Evolutionary conservation across 2,113 vertebrate species (phyloP), one percentile per base, ranked within the genome.

Genomic region (Colius striatus): DNA sequence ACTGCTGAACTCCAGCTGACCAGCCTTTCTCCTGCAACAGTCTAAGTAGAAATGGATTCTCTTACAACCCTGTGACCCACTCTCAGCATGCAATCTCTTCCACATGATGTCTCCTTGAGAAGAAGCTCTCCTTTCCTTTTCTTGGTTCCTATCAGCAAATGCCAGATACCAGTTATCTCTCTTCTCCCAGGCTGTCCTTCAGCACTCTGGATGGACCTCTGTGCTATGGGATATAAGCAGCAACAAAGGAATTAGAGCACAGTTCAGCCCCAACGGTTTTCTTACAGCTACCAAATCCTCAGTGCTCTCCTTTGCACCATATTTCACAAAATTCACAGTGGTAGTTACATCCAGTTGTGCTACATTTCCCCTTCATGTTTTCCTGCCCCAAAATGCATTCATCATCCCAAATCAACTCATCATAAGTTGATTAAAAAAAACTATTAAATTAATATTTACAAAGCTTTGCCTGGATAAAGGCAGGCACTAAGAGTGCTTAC

Each of bases 131-230:
- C n/a, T 65, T 76, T 43, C n/a, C 29, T 80, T 80, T 85, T 54
- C 71, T 88, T 60, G 38, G 60, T 75, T 73, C 6, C 0, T 67
- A 73, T 71, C 86, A 89, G 65, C 45, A 51, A 94, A 43, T 15
- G 47, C 29, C 73, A 81, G 79, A 50, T n/a, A 80, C 9, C 47
- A 48, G 53, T 74, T 92, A 58, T 90, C 72, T 81, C 65, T 67
- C 65, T 58, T 58, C 76, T 80, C 43, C 29, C 89, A 89, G 83
- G 29, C 80, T 74, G 51, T 92, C 29, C 57, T 89, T 74, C 83
- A 90, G 88, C 92, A 87, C 47, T 34, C 43, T 7, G 11, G 43
- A 86, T 25, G 29, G 63, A 83, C 53, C 60, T 67, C 25, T 10
- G 27, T 74, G 41, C 51, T 63, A 54, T 5, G 34, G 55, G 75